phyloP scores from a whole-genome alignment of 2,888 invertebrate species.

The Zhuqinia jingwanae region DNA sequence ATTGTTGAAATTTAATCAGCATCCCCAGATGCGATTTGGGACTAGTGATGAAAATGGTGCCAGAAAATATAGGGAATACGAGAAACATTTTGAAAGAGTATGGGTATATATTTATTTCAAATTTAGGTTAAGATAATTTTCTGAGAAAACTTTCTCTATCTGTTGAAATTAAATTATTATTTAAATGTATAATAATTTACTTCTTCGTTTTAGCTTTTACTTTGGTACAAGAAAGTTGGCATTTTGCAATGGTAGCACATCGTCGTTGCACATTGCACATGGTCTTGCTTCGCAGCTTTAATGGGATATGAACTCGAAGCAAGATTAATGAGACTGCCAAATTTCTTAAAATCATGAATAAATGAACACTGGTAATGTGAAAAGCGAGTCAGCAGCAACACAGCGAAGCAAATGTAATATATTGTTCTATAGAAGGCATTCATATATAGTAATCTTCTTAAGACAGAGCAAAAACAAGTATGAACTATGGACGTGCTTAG shows the following conservation, averaged over 20 bases:
- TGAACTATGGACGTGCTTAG: constrained; percentile 50
- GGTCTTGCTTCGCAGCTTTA: constrained; percentile 34
- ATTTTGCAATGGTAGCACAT: background rate
- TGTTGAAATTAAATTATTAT: constrained; percentile 30
- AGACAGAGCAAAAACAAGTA: constrained; percentile 47
- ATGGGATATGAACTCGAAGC: constrained; percentile 60
- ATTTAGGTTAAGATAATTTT: background rate
- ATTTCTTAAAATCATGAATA: constrained; percentile 69
- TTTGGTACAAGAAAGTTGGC: background rate
- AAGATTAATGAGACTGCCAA: constrained; percentile 71
- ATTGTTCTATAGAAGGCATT: constrained; percentile 43
- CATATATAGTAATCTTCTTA: constrained; percentile 51
- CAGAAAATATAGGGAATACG: too few species aligned
- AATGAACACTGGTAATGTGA: constrained; percentile 61
- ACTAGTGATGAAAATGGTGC: background rate
- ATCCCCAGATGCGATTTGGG: background rate
- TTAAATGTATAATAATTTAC: background rate
- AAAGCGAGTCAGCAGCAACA: constrained; percentile 44
- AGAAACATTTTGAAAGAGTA: too few species aligned
- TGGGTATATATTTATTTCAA: too few species aligned
- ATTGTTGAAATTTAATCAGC: constrained; percentile 31
- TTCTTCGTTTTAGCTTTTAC: constrained; percentile 12
- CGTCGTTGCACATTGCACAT: constrained; percentile 28
- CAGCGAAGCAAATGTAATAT: constrained; percentile 21
- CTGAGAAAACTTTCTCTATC: constrained; percentile 1